A percentile compares a stretch with the other conserved stretches of the same genome.
phyloP scores from a whole-genome alignment of 2,113 vertebrate genomes.

The Phaetusa simplex region DNA sequence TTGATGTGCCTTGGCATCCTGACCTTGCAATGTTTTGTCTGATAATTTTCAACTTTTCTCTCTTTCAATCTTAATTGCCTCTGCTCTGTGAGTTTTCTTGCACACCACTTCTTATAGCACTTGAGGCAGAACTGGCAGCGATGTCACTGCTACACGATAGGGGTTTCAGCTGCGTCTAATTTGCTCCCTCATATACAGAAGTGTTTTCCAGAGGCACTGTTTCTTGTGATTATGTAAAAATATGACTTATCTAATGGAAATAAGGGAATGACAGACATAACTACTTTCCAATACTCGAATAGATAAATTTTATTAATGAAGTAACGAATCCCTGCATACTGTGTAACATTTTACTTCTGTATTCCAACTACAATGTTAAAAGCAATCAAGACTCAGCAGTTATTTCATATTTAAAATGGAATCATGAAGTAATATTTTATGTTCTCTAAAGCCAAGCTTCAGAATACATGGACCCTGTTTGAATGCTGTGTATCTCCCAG shows the following conservation, averaged over 20 bases:
- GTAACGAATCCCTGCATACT: not conserved
- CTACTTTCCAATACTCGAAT: not conserved
- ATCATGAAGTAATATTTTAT: not conserved
- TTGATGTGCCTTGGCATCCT: not conserved
- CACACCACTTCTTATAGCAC: not conserved
- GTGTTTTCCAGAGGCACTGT: conserved; percentile 15
- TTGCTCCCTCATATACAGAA: not conserved
- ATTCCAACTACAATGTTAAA: not conserved
- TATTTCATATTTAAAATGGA: not conserved
- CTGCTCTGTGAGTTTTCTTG: not conserved
- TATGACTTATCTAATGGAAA: not conserved
- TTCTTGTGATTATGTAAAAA: conserved; percentile 3
- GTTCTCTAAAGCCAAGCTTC: not conserved
- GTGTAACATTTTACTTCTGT: not conserved
- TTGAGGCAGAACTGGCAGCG: not conserved
- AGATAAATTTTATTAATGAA: not conserved
- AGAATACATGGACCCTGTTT: not conserved
- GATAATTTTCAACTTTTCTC: not conserved
- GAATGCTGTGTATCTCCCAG: not conserved
- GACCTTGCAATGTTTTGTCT: not conserved
- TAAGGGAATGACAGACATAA: not conserved
- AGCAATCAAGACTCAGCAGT: not conserved
- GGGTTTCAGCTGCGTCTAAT: conserved; percentile 22
- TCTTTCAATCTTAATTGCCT: not conserved
- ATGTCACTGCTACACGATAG: not conserved